phyloP scores from a whole-genome alignment of 2,888 invertebrate species.

The Helicoverpa assulta region DNA sequence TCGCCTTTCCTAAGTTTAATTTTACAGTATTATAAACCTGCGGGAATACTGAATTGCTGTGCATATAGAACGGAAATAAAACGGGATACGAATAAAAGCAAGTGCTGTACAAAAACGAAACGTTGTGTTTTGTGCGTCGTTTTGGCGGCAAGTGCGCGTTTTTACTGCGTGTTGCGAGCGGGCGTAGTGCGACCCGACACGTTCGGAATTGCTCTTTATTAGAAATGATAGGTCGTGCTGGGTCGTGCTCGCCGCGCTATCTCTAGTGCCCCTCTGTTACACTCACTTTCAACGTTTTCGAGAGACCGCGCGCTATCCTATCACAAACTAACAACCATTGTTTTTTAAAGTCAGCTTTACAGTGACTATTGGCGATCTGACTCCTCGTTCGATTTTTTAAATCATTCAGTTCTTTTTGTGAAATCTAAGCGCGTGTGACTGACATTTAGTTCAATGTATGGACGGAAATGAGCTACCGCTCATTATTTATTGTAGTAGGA shows the following conservation, averaged over 20 bases:
- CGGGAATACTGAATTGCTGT: constrained; percentile 38
- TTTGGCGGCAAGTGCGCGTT: constrained; percentile 33
- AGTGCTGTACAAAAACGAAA: constrained; percentile 41
- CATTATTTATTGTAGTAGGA: too few species aligned
- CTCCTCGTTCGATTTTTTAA: not conserved
- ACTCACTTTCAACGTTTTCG: not conserved
- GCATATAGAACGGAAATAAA: constrained; percentile 53
- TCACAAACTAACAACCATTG: too few species aligned
- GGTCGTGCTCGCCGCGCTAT: constrained; percentile 7
- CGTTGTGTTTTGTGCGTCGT: constrained; percentile 45
- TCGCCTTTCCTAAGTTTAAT: constrained; percentile 37
- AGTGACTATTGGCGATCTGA: not conserved
- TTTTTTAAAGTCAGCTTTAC: not conserved
- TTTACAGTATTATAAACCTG: constrained; percentile 48
- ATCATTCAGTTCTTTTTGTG: not conserved
- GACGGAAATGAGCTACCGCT: not conserved
- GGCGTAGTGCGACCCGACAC: constrained; percentile 20
- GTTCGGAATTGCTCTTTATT: constrained; percentile 34
- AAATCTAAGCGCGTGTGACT: too few species aligned
- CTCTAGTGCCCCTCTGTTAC: not conserved
- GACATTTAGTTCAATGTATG: too few species aligned
- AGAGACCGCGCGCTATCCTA: not conserved
- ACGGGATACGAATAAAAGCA: constrained; percentile 46
- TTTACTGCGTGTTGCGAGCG: constrained; percentile 20
- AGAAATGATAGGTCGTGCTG: constrained; percentile 20